Evolutionary conservation across 2,113 vertebrate species (phyloP).

Genomic region (Megaptera novaeangliae): DNA sequence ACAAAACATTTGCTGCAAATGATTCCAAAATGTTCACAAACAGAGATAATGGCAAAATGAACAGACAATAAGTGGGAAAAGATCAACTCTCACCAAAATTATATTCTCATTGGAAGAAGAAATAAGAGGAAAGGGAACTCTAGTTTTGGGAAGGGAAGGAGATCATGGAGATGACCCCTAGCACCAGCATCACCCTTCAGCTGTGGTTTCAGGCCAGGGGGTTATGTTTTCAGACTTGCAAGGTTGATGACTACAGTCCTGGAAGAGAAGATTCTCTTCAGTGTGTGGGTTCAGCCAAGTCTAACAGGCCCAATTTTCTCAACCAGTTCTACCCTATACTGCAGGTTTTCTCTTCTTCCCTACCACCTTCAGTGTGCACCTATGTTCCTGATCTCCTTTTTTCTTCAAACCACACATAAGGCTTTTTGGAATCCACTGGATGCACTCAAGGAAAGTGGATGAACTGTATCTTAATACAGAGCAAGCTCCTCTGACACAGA

Average conservation of each 20-base stretch:
- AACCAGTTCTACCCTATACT: not conserved
- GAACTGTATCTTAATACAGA: not conserved
- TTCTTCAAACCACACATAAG: not conserved
- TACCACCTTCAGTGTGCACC: not conserved
- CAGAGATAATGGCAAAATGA: not conserved
- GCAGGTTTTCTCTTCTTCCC: not conserved
- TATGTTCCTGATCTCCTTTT: not conserved
- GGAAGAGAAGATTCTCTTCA: not conserved
- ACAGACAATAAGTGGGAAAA: not conserved
- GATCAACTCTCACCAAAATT: not conserved
- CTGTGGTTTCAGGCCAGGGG: not conserved
- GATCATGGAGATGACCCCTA: not conserved
- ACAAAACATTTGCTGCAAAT: not conserved
- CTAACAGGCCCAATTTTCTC: not conserved
- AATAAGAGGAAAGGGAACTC: not conserved
- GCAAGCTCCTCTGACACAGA: not conserved
- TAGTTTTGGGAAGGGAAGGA: not conserved
- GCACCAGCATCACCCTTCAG: not conserved
- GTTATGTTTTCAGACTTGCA: not conserved
- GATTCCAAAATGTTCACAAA: not conserved
- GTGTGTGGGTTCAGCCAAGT: not conserved
- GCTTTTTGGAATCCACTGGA: not conserved
- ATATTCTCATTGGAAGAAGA: slow-evolving; percentile 5
- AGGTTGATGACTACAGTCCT: not conserved
- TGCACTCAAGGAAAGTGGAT: not conserved